Conservation (phyloP, 2,113 vertebrate genomes). For the Alces alces region DNA sequence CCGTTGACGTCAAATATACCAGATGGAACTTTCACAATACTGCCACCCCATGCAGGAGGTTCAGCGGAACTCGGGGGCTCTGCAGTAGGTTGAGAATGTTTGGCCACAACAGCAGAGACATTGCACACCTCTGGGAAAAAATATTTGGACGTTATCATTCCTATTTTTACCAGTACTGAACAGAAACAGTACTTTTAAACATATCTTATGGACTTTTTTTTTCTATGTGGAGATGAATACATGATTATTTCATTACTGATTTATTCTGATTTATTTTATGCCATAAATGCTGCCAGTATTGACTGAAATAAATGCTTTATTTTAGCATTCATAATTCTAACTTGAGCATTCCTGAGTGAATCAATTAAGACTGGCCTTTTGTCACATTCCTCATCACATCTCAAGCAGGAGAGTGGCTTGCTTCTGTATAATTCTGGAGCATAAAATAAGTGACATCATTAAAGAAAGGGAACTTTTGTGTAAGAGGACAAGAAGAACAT, state of each 20-base stretch:
- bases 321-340: conserved; percentile 11
- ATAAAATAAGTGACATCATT: conserved; percentile 2
- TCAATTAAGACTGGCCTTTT: background rate
- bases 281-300: background rate
- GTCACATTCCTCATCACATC: background rate
- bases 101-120: conserved; percentile 69
- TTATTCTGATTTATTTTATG: background rate
- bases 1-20: conserved; percentile 84
- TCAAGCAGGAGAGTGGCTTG: background rate
- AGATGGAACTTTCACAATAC: conserved; percentile 92
- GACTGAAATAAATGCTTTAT: conserved; percentile 9
- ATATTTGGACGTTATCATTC: background rate
- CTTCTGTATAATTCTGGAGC: background rate
- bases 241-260: background rate
- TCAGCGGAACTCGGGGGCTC: conserved; percentile 79
- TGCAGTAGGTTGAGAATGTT: conserved; percentile 62
- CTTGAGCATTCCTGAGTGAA: background rate
- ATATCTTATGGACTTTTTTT: background rate
- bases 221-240: background rate
- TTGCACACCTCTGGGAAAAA: conserved; percentile 65
- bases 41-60: conserved; percentile 76
- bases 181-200: background rate
- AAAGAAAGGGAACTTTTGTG: background rate
- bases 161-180: background rate
- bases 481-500: background rate